phyloP scores from a whole-genome alignment of 37 sponge, comb jelly and placozoan species.

The Theonella swinhoei region DNA sequence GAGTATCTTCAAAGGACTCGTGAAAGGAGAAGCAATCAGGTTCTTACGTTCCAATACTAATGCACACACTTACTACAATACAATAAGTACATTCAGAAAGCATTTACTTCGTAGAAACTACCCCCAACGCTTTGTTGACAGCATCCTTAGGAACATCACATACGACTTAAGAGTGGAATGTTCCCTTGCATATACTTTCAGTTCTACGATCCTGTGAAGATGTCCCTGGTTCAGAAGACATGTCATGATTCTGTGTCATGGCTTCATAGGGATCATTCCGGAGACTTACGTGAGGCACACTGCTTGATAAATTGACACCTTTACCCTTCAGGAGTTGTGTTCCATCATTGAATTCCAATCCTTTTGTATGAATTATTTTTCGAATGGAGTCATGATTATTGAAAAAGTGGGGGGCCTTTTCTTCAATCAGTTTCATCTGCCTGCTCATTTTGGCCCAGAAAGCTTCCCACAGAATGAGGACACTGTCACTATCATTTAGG shows the following conservation, averaged over 20 bases:
- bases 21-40: too few relatives aligned
- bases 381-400: conserved; percentile 43
- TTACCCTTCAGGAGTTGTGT: conserved; percentile 24
- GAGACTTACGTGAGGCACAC: not conserved
- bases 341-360: conserved; percentile 48
- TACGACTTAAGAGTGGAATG: not conserved
- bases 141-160: too few relatives aligned
- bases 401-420: conserved; percentile 26
- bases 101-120: too few relatives aligned
- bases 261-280: not conserved
- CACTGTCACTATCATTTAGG: conserved; percentile 32
- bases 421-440: conserved; percentile 61
- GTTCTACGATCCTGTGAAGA: not conserved
- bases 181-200: not conserved
- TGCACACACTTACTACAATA: too few relatives aligned
- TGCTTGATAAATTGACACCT: not conserved
- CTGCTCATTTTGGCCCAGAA: conserved; percentile 43
- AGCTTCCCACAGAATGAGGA: conserved; percentile 72
- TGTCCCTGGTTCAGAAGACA: not conserved
- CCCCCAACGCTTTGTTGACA: too few relatives aligned
- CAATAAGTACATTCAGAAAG: too few relatives aligned
- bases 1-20: too few relatives aligned
- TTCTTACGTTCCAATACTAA: too few relatives aligned
- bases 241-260: not conserved
- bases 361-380: conserved; percentile 12